Percentiles rank a stretch among this genome's conserved stretches.
Evolutionary conservation across 2,113 vertebrate genomes (phyloP).

Genomic region (Ancistrus triradiatus): DNA sequence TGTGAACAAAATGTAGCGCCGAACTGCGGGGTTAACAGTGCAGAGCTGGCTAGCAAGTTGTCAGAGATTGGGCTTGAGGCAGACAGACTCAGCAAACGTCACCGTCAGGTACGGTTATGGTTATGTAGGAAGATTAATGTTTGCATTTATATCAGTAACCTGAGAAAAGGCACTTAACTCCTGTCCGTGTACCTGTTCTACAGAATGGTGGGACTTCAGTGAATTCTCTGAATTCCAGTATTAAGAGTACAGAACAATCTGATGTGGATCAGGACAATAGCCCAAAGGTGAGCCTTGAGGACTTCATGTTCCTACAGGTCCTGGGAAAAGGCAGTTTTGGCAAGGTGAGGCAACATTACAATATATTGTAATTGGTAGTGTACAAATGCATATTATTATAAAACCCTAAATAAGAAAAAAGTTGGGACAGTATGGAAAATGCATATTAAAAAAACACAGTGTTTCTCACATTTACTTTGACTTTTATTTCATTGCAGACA

Average conservation of each 20-base stretch:
- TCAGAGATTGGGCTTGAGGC: slow-evolving; percentile 90
- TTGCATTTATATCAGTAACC: too few relatives aligned
- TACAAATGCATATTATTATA: too few relatives aligned
- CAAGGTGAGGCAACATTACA: slow-evolving; percentile 84
- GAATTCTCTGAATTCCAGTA: slow-evolving; percentile 48
- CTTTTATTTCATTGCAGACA: too few relatives aligned
- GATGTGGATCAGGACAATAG: slow-evolving; percentile 19
- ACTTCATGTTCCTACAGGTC: slow-evolving; percentile 90
- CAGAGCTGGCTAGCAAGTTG: slow-evolving; percentile 84
- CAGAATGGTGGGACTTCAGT: slow-evolving; percentile 1
- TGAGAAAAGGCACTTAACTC: too few relatives aligned
- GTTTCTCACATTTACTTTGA: too few relatives aligned
- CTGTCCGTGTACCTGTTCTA: neutral
- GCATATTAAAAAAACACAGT: too few relatives aligned
- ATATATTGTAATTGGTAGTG: too few relatives aligned
- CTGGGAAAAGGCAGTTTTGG: slow-evolving; percentile 97
- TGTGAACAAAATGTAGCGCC: slow-evolving; percentile 89
- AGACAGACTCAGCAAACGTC: slow-evolving; percentile 70
- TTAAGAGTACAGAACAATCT: slow-evolving; percentile 42
- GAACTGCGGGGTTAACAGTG: slow-evolving; percentile 89
- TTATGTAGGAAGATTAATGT: too few relatives aligned
- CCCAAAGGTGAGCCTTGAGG: slow-evolving; percentile 71
- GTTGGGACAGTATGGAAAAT: too few relatives aligned
- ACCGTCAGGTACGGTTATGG: slow-evolving; percentile 56
- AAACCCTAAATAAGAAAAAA: too few relatives aligned